Base-by-base conservation (phyloP, 2,888 invertebrate genomes). In the Theodoxus fluviatilis region DNA sequence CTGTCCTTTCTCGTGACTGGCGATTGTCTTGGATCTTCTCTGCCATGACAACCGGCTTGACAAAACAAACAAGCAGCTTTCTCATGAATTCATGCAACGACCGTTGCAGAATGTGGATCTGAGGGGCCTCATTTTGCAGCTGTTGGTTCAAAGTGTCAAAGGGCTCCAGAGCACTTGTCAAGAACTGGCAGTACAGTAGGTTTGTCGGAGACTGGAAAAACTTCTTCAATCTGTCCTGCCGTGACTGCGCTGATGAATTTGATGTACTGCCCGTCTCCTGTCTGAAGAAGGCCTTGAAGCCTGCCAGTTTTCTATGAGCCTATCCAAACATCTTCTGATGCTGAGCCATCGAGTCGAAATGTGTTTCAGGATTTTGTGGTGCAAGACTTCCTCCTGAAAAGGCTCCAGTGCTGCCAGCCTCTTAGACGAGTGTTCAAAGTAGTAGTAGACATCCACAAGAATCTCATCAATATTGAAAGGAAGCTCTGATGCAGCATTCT, bases 111-210 rank as follows among this genome's bases (percentile, higher is more conserved):
- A n/a, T n/a, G n/a, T n/a, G n/a, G n/a, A n/a, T n/a, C n/a, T n/a
- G n/a, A n/a, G n/a, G n/a, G n/a, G n/a, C n/a, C n/a, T n/a, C n/a
- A n/a, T n/a, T n/a, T n/a, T n/a, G n/a, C n/a, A n/a, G n/a, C n/a
- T n/a, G n/a, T n/a, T n/a, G n/a, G n/a, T n/a, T n/a, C n/a, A n/a
- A n/a, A n/a, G n/a, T n/a, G n/a, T n/a, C n/a, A n/a, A n/a, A n/a
- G n/a, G n/a, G n/a, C n/a, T n/a, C n/a, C n/a, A n/a, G n/a, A n/a
- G n/a, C n/a, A n/a, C n/a, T n/a, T n/a, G n/a, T n/a, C n/a, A 67
- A 12, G 33, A 37, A 55, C 35, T 35, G 9, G 67, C 49, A 67
- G 55, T 37, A 33, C 33, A 67, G 52, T 28, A 3, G 31, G 67
- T 57, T 57, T 28, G 57, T 57, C 9, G 57, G 57, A 6, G 52